Evolutionary conservation across 1,140 invertebrate species (phyloP).

Genomic region (Drosophila neocordata): DNA sequence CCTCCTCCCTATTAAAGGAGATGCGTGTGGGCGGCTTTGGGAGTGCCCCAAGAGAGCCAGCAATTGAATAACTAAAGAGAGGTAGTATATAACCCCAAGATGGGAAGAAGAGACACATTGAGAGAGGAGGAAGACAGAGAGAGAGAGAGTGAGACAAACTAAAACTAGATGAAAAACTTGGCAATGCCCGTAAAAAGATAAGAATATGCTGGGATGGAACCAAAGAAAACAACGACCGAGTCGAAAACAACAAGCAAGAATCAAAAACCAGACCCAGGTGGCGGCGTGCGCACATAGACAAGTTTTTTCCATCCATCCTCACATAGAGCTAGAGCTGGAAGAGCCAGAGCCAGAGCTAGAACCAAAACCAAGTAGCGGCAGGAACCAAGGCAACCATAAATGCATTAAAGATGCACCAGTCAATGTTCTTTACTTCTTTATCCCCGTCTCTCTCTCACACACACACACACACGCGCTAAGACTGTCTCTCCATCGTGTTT

Average conservation of each 20-base stretch:
- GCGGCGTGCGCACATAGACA: slow-evolving; percentile 50
- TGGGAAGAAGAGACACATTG: slow-evolving; percentile 1
- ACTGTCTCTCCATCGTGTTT: slow-evolving; percentile 1
- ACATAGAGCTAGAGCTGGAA: no score
- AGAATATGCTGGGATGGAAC: slow-evolving; percentile 43
- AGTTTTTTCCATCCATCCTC: slow-evolving; percentile 43
- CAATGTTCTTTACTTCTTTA: slow-evolving; percentile 6
- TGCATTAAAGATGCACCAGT: slow-evolving; percentile 43
- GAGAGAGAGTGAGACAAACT: slow-evolving; percentile 19
- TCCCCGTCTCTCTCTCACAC: neutral
- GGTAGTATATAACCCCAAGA: neutral
- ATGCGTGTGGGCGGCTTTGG: slow-evolving; percentile 67
- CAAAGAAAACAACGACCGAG: slow-evolving; percentile 32
- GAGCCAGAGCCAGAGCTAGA: neutral
- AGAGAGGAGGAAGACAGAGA: slow-evolving; percentile 18
- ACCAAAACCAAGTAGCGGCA: neutral
- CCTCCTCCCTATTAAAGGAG: slow-evolving; percentile 21
- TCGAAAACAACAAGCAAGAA: slow-evolving; percentile 26
- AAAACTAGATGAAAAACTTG: slow-evolving; percentile 75
- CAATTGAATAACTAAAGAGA: slow-evolving; percentile 14
- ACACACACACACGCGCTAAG: no score
- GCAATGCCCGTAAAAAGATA: slow-evolving; percentile 55
- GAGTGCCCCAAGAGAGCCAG: slow-evolving; percentile 22
- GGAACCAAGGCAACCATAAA: slow-evolving; percentile 40
- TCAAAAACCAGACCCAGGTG: slow-evolving; percentile 38